A percentile compares a stretch with the other conserved stretches of the same genome.
phyloP scores from a whole-genome alignment of 2,888 invertebrate species.

The Stomorhina lunata region DNA sequence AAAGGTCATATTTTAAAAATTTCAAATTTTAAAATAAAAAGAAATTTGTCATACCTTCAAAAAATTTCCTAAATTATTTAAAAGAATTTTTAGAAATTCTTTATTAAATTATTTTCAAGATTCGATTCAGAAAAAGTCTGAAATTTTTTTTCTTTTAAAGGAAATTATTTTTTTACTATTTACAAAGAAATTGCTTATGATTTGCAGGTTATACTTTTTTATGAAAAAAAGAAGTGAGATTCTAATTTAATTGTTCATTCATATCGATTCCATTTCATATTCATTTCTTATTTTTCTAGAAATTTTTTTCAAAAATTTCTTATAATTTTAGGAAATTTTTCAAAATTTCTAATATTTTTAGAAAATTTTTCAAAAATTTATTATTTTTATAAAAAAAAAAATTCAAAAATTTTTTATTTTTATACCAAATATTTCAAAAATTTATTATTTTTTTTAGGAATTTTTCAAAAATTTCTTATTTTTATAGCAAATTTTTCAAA shows the following conservation, averaged over 20 bases:
- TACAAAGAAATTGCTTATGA: conserved; percentile 57
- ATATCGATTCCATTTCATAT: no score
- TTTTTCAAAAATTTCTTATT: no score
- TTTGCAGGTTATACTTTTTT: conserved; percentile 33
- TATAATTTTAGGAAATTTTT: no score
- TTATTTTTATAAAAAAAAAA: no score
- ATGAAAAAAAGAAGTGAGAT: not conserved
- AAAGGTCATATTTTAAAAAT: not conserved
- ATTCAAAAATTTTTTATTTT: no score
- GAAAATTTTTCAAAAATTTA: no score
- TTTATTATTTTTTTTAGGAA: no score
- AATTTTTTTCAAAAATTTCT: no score
- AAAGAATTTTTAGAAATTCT: not conserved
- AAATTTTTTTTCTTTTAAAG: not conserved
- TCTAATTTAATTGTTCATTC: not conserved
- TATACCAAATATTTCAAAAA: no score
- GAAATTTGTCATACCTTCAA: not conserved
- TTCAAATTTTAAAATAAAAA: not conserved
- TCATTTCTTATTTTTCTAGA: no score
- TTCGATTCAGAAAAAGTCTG: not conserved
- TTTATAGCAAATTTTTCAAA: no score
- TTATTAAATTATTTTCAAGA: not conserved
- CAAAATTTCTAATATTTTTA: no score
- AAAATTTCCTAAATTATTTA: not conserved
- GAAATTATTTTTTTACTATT: conserved; percentile 29